Percentiles rank a stretch among this genome's conserved stretches.
These are phyloP conservation scores for Mola mola DNA, from an alignment of 2,113 vertebrate species.

Conservation along the genomic window DNA sequence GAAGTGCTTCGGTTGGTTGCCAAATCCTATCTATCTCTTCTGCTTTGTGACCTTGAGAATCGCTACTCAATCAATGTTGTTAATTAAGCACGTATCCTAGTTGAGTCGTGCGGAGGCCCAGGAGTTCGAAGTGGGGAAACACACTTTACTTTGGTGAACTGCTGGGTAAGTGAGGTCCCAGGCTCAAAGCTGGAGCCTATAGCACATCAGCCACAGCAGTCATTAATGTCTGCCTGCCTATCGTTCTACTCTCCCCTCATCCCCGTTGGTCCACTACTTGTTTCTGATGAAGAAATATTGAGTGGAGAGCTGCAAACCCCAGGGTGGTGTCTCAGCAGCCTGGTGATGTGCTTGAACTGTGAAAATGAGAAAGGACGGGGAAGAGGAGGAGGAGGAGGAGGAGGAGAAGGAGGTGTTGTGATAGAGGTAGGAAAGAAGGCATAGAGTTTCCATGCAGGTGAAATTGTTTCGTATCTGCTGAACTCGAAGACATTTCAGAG, in stretches of 20 bases:
- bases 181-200: conserved; percentile 19
- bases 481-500: conserved; percentile 69
- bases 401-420: conserved; percentile 36
- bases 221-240: conserved; percentile 51
- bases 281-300: conserved; percentile 70
- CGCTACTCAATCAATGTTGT: conserved; percentile 56
- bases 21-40: conserved; percentile 31
- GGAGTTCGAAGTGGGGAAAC: conserved; percentile 3
- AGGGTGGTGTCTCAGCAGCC: conserved; percentile 56
- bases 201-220: conserved; percentile 29
- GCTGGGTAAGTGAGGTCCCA: conserved; percentile 3
- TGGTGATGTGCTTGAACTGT: conserved; percentile 63
- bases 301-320: conserved; percentile 60
- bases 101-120: not conserved
- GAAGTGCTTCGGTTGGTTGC: no score
- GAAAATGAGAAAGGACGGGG: conserved; percentile 35
- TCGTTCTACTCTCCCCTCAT: conserved; percentile 20
- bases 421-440: conserved; percentile 60
- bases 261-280: conserved; percentile 57
- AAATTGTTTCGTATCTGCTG: conserved; percentile 72
- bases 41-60: conserved; percentile 52
- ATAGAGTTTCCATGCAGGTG: conserved; percentile 65
- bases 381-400: conserved; percentile 7
- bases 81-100: conserved; percentile 59
- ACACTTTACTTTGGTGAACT: conserved; percentile 1